Conservation (phyloP, 2,113 vertebrate species). For the Eidolon helvum region DNA sequence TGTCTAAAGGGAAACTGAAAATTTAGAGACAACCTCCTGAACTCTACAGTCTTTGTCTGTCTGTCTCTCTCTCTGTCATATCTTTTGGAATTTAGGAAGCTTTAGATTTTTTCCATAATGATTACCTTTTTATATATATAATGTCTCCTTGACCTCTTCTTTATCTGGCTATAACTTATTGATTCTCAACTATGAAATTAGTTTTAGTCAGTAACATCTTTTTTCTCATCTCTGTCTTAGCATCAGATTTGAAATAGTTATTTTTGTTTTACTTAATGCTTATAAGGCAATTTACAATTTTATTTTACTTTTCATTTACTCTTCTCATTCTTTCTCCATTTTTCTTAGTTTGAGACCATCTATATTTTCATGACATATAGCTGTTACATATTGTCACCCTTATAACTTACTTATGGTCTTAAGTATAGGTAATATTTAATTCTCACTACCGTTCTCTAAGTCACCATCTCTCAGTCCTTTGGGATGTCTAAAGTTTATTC, state of each 20-base stretch:
- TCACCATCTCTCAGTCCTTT: not conserved
- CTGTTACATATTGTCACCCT: not conserved
- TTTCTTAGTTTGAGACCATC: not conserved
- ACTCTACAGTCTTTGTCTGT: not conserved
- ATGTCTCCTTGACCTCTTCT: not conserved
- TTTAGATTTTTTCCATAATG: not conserved
- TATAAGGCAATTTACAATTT: not conserved
- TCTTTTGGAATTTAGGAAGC: not conserved
- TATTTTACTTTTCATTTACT: not conserved
- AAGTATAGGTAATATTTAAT: not conserved
- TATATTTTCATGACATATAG: not conserved
- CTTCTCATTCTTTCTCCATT: not conserved
- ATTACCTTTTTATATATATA: not conserved
- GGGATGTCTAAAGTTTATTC: not conserved
- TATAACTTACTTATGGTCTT: not conserved
- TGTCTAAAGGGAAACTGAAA: not conserved
- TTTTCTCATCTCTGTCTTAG: not conserved
- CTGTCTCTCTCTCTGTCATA: not conserved
- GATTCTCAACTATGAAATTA: not conserved
- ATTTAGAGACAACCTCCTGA: not conserved
- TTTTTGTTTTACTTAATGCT: constrained; percentile 17
- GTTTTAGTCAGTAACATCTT: not conserved
- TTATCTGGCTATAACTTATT: not conserved
- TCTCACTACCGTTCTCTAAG: not conserved
- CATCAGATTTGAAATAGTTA: not conserved